A percentile compares a stretch with the other conserved stretches of the same genome.
Conservation (phyloP, 2,888 invertebrate species). For the Strigamia crassipes region DNA sequence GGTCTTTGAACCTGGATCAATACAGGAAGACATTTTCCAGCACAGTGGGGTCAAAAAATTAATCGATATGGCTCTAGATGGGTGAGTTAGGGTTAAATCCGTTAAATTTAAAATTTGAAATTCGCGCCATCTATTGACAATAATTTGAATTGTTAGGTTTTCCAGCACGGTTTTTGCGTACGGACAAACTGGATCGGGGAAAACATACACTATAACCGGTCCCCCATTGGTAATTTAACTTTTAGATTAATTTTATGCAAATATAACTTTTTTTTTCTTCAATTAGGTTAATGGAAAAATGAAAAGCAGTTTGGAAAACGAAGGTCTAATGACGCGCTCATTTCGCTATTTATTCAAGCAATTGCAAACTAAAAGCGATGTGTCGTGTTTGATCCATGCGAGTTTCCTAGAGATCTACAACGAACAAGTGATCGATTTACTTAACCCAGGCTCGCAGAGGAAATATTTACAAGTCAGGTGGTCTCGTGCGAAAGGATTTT, state of each 20-base stretch:
- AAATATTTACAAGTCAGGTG: slow-evolving; percentile 87
- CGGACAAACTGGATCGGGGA: slow-evolving; percentile 95
- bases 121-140: not conserved
- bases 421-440: slow-evolving; percentile 93
- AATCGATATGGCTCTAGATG: slow-evolving; percentile 91
- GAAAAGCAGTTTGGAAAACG: not conserved
- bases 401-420: slow-evolving; percentile 96
- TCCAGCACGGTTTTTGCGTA: slow-evolving; percentile 94
- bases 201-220: slow-evolving; percentile 93
- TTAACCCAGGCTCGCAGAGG: slow-evolving; percentile 81
- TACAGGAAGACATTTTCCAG: slow-evolving; percentile 81
- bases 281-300: slow-evolving; percentile 51
- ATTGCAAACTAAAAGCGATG: slow-evolving; percentile 73
- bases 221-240: slow-evolving; percentile 65
- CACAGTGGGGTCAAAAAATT: slow-evolving; percentile 88
- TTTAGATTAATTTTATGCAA: not conserved
- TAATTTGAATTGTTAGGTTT: slow-evolving; percentile 62
- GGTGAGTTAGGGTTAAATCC: slow-evolving; percentile 58
- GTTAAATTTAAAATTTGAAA: not conserved
- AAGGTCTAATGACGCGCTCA: slow-evolving; percentile 86
- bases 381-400: slow-evolving; percentile 80
- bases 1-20: slow-evolving; percentile 89
- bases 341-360: slow-evolving; percentile 86
- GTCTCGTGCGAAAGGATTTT: slow-evolving; percentile 88
- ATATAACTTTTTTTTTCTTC: slow-evolving; percentile 45